Evolutionary conservation across 2,113 vertebrate genomes (phyloP), one percentile per base, ranked within the genome.

Genomic region (Nothobranchius furzeri): DNA sequence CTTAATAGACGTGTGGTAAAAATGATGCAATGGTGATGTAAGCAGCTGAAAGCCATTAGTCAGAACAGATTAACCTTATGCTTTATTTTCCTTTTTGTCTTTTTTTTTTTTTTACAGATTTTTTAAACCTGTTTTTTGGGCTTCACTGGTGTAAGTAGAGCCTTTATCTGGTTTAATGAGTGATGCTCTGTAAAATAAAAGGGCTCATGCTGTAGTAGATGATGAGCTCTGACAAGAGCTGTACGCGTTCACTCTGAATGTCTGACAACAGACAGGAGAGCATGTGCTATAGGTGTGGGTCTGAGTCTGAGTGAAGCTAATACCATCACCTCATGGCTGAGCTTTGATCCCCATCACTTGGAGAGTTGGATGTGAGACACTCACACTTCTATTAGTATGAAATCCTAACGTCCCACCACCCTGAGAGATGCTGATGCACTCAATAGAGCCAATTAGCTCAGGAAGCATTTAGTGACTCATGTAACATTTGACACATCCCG

Each of bases 1-100:
- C 75, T 83, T 83, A 76, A 85, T 64, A 79, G 72, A 54, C 53
- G 68, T 73, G 74, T 81, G 83, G 70, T 76, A 47, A 74, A 81
- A 64, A 62, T 86, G 83, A 89, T 88, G 89, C 71, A 88, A 90
- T 61, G 6, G 68, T 85, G 84, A 85, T 86, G 87, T 78, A 89
- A 88, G 64, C 43, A 58, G 52, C 74, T 81, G 87, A 86, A 89
- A 90, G 74, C 75, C 64, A 81, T 86, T 83, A 76, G 68, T 72
- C 61, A 64, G 10, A 78, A 68, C 68, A 69, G 67, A 69, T 78
- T 78, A 79, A 81, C 70, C 81, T 77, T 70, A 68, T 48, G 30
- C 36, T 17, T 76, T 75, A 68, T 40, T 54, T 79, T 61, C 49
- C 57, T 24, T 46, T 68, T 68, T 64, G 53, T 50, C 37, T 69